Percentiles rank a stretch among this genome's conserved stretches.
Evolutionary conservation across 2,888 invertebrate genomes (phyloP).

Genomic region (Linhomoeus sp.): DNA sequence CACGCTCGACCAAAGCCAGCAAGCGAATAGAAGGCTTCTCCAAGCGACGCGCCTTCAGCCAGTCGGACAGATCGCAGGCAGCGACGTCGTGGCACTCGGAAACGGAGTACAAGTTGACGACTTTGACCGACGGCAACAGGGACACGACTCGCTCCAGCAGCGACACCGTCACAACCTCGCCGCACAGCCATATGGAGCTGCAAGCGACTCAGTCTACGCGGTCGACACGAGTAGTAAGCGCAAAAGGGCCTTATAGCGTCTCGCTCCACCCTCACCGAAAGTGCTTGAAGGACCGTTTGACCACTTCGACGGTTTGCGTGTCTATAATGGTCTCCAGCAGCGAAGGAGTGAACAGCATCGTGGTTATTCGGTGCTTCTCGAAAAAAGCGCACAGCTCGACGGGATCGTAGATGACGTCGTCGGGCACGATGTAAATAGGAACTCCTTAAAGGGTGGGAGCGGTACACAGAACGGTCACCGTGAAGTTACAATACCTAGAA

Average conservation of each 20-base stretch:
- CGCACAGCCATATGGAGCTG: slow-evolving; percentile 27
- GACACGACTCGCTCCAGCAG: slow-evolving; percentile 26
- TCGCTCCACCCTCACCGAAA: no score
- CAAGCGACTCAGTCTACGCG: slow-evolving; percentile 1
- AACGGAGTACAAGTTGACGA: slow-evolving; percentile 31
- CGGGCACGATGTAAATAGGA: slow-evolving; percentile 30
- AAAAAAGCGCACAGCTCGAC: slow-evolving; percentile 25
- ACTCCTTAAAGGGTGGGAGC: slow-evolving; percentile 17
- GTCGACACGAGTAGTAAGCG: no score
- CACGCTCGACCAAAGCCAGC: no score
- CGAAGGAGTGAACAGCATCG: slow-evolving; percentile 32
- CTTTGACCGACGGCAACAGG: slow-evolving; percentile 24
- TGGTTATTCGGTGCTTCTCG: slow-evolving; percentile 25
- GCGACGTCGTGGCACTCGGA: slow-evolving; percentile 32
- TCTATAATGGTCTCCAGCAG: slow-evolving; percentile 30
- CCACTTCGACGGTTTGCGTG: slow-evolving; percentile 11
- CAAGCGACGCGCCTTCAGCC: no score
- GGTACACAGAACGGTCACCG: not conserved
- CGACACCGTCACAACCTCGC: slow-evolving; percentile 31
- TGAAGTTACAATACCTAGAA: not conserved
- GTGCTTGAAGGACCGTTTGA: no score
- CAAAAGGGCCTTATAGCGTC: no score
- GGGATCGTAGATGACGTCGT: slow-evolving; percentile 31
- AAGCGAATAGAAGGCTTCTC: no score
- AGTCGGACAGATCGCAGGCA: slow-evolving; percentile 25